A percentile compares a stretch with the other conserved stretches of the same genome.
Conservation (phyloP, 2,888 invertebrate species). For the Drosophila anomalata region DNA sequence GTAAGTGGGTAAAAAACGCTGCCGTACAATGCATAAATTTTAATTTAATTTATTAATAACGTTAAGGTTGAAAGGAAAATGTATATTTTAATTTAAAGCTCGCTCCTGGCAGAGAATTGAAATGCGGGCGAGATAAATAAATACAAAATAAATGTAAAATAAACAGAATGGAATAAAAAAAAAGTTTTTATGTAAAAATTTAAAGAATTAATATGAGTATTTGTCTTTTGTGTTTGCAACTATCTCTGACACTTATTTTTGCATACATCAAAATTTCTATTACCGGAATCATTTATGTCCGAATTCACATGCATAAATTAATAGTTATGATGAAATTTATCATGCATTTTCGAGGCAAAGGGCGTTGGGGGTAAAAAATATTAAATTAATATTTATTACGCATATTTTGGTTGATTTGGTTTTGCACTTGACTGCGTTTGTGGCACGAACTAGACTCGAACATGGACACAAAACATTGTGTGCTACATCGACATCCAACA, state of each 20-base stretch:
- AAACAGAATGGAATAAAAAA: background rate
- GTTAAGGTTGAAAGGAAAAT: conserved; percentile 10
- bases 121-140: background rate
- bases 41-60: conserved; percentile 25
- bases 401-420: conserved; percentile 69
- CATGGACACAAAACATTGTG: conserved; percentile 10
- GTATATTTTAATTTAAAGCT: conserved; percentile 1
- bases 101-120: conserved; percentile 1
- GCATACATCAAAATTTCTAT: conserved; percentile 20
- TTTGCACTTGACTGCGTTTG: conserved; percentile 62
- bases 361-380: conserved; percentile 22
- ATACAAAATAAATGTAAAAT: conserved; percentile 14
- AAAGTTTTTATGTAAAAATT: background rate
- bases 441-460: conserved; percentile 22
- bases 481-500: conserved; percentile 27
- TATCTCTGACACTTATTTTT: background rate
- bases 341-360: background rate
- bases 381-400: conserved; percentile 62
- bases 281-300: conserved; percentile 24
- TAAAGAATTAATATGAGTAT: background rate
- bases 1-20: background rate
- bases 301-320: conserved; percentile 38
- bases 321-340: conserved; percentile 28
- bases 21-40: conserved; percentile 16
- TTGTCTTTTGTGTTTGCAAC: background rate